A percentile compares a stretch with the other conserved stretches of the same genome.
Evolutionary conservation across 2,888 invertebrate genomes (phyloP).

Genomic region (Anagyrus pseudococci): DNA sequence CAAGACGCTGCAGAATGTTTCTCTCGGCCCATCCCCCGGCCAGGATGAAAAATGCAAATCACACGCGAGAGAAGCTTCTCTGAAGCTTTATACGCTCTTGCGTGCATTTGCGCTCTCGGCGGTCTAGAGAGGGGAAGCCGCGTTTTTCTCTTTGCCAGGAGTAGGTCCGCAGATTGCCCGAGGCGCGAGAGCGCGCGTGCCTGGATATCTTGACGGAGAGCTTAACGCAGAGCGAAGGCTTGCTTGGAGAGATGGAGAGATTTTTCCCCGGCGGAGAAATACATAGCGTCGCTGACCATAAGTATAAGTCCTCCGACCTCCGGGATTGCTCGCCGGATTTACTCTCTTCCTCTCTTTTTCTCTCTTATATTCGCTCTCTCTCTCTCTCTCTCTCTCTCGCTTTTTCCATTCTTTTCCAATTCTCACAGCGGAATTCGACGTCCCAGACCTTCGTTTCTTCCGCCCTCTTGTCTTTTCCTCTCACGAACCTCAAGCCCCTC

Average conservation of each 20-base stretch:
- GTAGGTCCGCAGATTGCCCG: background rate
- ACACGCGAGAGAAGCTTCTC: too few species aligned
- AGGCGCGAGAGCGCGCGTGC: background rate
- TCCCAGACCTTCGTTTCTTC: background rate
- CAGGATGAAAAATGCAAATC: too few species aligned
- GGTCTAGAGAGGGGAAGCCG: slow-evolving; percentile 2
- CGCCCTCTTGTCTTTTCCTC: slow-evolving; percentile 1
- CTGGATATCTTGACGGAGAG: slow-evolving; percentile 1
- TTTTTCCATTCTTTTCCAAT: background rate
- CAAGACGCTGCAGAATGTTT: too few species aligned
- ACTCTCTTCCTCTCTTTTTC: background rate
- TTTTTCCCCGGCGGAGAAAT: too few species aligned
- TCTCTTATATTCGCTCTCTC: too few species aligned
- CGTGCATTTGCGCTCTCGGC: slow-evolving; percentile 13
- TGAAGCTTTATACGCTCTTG: slow-evolving; percentile 13
- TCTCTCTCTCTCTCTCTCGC: background rate
- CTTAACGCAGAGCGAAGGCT: background rate
- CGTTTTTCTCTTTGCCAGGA: background rate
- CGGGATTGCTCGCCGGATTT: too few species aligned
- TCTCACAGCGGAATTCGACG: too few species aligned
- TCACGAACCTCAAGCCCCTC: background rate
- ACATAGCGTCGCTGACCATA: too few species aligned
- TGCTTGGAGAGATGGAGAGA: too few species aligned
- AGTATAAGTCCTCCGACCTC: too few species aligned
- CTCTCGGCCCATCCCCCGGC: too few species aligned